A percentile compares a stretch with the other conserved stretches of the same genome.
These are phyloP conservation scores for Cirrhinus mrigala DNA, from an alignment of 2,797 vertebrate genomes.

Conservation along the genomic window DNA sequence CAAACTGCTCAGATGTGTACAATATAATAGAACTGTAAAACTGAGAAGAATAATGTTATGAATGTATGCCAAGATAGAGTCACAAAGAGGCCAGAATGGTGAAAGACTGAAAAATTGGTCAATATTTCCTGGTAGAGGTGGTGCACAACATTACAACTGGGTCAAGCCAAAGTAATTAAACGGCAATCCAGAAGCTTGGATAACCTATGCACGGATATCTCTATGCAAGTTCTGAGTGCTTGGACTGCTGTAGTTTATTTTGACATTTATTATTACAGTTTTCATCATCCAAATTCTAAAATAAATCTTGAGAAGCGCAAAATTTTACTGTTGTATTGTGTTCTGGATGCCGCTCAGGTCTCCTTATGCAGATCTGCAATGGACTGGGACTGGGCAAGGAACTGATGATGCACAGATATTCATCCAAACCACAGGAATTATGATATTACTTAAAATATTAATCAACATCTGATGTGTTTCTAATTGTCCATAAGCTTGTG, in stretches of 20 bases:
- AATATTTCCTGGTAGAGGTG: background rate
- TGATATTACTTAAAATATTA: background rate
- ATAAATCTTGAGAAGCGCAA: background rate
- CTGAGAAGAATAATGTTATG: background rate
- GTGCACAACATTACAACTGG: background rate
- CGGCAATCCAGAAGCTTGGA: background rate
- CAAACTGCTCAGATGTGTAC: background rate
- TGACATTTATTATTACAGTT: background rate
- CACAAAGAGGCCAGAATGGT: background rate
- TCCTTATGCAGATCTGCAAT: background rate
- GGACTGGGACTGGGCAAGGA: background rate
- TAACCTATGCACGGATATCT: background rate
- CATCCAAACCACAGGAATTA: background rate
- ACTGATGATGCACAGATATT: background rate
- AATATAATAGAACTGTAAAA: background rate
- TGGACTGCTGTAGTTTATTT: background rate
- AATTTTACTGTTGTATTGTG: background rate
- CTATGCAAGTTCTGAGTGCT: background rate
- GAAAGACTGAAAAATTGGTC: background rate
- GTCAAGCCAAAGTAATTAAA: constrained; percentile 16
- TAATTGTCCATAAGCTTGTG: background rate
- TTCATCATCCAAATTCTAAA: background rate
- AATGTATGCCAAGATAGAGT: background rate
- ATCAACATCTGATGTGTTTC: background rate
- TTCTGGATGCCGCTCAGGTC: background rate